Base-by-base conservation (phyloP, 1,140 invertebrate genomes). In the Heliconius congener region DNA sequence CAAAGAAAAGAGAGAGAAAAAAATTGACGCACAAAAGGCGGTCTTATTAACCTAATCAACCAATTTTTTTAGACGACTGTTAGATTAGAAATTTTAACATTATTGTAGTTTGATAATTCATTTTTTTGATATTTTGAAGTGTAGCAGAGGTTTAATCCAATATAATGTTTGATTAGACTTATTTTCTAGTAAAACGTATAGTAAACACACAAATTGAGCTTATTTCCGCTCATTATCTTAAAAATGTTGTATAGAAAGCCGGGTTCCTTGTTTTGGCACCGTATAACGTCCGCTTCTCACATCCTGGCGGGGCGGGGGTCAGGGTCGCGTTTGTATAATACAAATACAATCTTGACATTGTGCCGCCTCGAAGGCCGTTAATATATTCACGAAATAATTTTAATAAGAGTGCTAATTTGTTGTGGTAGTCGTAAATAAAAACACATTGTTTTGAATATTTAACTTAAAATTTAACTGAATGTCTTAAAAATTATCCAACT, bases 301-400 rank as follows among this genome's bases (percentile, higher is more conserved):
- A 55, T 83, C 79, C 77, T 78, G 77, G 23, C 74, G 5, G 72
- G 80, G 82, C 34, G 34, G 74, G 82, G 82, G 80, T 85, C 84
- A 83, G 75, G 82, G 84, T 50, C 79, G 77, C 37, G 46, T 57
- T 46, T 81, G 66, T 66, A 80, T 82, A 81, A 80, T 81, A 78
- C 79, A 82, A 75, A 80, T 81, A 76, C 79, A 82, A 75, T 82
- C 85, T 83, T 86, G 85, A 86, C 85, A 86, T 86, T 85, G 85
- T 70, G n/a, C 55, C 57, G 80, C 46, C 19, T 27, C 57, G 79
- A 85, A 83, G 80, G 82, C 79, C 81, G 74, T 73, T 78, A 72
- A 80, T 76, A 34, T 79, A 75, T 74, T 5, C 42, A 73, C 42
- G 70, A 66, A 66, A 27, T 66, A 16, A 4, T 52, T 52, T 52